Percentiles rank a stretch among this genome's conserved stretches.
Conservation (phyloP, 2,888 invertebrate genomes). For the Nomada fucata region DNA sequence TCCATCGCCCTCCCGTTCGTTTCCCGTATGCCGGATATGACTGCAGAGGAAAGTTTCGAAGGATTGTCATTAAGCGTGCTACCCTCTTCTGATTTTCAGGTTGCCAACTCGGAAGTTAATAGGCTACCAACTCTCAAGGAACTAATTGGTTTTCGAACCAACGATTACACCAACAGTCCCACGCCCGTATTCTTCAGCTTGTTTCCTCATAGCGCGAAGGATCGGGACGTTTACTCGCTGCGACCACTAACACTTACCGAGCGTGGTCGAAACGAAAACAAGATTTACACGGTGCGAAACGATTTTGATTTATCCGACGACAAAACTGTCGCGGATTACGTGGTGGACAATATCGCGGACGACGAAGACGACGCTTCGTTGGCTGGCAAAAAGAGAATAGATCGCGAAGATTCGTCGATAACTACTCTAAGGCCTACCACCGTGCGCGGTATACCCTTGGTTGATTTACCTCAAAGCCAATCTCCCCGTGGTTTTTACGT, state of each 20-base stretch:
- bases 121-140: constrained; percentile 80
- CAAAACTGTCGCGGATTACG: constrained; percentile 20
- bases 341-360: constrained; percentile 36
- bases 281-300: background rate
- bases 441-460: constrained; percentile 60
- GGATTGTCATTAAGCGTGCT: constrained; percentile 58
- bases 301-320: constrained; percentile 17
- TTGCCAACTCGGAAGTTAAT: constrained; percentile 72
- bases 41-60: constrained; percentile 33
- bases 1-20: background rate
- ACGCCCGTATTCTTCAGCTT: constrained; percentile 55
- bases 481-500: constrained; percentile 66
- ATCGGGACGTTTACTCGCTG: constrained; percentile 14
- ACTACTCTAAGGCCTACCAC: constrained; percentile 67
- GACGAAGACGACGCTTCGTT: constrained; percentile 26
- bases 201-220: constrained; percentile 23
- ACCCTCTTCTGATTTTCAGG: constrained; percentile 82
- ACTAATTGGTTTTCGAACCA: constrained; percentile 71
- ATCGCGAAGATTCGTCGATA: constrained; percentile 29
- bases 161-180: constrained; percentile 36
- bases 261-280: background rate
- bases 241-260: no score
- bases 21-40: constrained; percentile 29
- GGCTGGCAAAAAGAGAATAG: constrained; percentile 32
- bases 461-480: constrained; percentile 15